phyloP scores from a whole-genome alignment of 1,140 invertebrate genomes.

The Cotesia glomerata region DNA sequence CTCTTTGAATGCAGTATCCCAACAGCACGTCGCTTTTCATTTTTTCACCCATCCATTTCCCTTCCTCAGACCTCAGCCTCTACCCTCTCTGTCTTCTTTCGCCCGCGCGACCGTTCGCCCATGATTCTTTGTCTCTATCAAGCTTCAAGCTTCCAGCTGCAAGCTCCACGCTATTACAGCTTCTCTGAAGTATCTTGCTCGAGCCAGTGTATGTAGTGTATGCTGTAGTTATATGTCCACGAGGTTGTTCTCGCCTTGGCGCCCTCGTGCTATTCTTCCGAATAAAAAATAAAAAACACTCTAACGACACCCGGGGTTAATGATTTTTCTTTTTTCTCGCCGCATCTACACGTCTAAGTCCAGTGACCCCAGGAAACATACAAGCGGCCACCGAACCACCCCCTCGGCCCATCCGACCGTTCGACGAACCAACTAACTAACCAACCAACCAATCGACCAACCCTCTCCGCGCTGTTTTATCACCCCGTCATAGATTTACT shows the following conservation, averaged over 20 bases:
- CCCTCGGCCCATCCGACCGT: not conserved
- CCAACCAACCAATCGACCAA: no score
- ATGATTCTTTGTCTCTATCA: not conserved
- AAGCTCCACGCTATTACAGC: conserved; percentile 7
- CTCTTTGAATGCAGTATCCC: conserved; percentile 18
- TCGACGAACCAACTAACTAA: not conserved
- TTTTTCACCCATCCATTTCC: conserved; percentile 7
- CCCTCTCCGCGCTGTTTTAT: no score
- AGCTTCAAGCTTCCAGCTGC: not conserved
- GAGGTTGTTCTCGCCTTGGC: not conserved
- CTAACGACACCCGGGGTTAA: conserved; percentile 35
- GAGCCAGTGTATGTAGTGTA: no score
- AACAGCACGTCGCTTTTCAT: conserved; percentile 28
- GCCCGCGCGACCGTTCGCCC: not conserved
- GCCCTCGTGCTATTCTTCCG: not conserved
- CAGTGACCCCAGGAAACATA: conserved; percentile 20
- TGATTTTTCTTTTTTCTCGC: conserved; percentile 30
- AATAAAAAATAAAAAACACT: conserved; percentile 24
- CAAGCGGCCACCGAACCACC: not conserved
- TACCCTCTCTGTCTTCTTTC: not conserved
- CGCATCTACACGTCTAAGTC: not conserved
- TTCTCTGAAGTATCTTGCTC: not conserved
- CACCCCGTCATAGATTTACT: no score
- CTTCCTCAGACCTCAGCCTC: not conserved
- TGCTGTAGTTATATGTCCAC: not conserved